Evolutionary conservation across 2,113 vertebrate species (phyloP).

Genomic region (Microcebus lehilahytsara): DNA sequence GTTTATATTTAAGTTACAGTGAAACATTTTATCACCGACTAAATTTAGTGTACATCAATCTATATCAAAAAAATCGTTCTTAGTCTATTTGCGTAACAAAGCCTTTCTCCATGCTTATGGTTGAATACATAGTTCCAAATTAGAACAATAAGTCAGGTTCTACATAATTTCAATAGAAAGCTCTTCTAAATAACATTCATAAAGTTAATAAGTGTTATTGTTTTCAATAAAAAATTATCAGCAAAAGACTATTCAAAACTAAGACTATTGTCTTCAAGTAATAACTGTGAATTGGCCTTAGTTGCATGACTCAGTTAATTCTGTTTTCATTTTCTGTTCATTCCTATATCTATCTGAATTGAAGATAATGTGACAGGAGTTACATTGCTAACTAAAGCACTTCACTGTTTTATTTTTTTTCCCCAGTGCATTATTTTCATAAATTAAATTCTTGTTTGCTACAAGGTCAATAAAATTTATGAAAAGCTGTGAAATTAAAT

Average conservation of each 20-base stretch:
- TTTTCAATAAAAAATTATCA: slow-evolving; percentile 10
- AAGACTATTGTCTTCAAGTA: not conserved
- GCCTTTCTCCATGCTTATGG: not conserved
- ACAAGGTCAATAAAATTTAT: not conserved
- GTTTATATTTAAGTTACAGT: not conserved
- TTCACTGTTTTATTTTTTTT: not conserved
- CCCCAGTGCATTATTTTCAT: not conserved
- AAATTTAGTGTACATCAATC: not conserved
- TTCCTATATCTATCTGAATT: not conserved
- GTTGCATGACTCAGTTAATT: not conserved
- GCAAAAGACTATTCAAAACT: slow-evolving; percentile 22
- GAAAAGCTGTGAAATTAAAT: not conserved
- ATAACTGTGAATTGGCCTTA: not conserved
- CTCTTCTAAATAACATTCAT: not conserved
- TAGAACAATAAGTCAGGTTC: not conserved
- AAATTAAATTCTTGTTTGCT: not conserved
- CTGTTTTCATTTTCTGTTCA: slow-evolving; percentile 16
- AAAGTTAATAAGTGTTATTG: not conserved
- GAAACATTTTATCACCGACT: not conserved
- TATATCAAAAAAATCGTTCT: not conserved
- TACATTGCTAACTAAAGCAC: slow-evolving; percentile 9
- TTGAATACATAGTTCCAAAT: not conserved
- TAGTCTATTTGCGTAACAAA: not conserved
- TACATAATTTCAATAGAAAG: not conserved
- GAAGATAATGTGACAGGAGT: slow-evolving; percentile 27